Base-by-base conservation (phyloP, 1,140 invertebrate species). In the Bilobella aurantiaca region DNA sequence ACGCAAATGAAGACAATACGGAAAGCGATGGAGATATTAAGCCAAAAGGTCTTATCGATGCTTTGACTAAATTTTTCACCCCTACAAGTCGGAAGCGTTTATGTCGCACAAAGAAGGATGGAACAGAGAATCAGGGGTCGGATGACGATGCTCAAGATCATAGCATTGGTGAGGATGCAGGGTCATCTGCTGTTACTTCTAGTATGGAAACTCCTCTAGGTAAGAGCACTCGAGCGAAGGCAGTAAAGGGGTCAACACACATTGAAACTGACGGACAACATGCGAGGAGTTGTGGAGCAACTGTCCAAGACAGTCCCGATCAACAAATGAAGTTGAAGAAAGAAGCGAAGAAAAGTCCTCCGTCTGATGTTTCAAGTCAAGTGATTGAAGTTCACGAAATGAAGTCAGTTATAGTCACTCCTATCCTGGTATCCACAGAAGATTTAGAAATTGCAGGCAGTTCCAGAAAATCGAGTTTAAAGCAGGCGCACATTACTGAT, bases 21-120 rank as follows among this genome's bases (percentile, higher is more conserved):
- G 70, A 69, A 56, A 62, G 61, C 5, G 69, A 66, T 56, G 42
- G 30, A 29, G 65, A 67, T 56, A 58, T 28, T 30, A 69, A 68
- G 59, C 68, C 71, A 0, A 73, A 73, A 63, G 71, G 71, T n/a
- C 57, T 73, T 5, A 53, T 65, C 28, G 69, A 75, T 64, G 77
- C 76, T 16, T 70, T 79, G 2, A 71, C 73, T 16, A 65, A 71
- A 49, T 79, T 77, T 71, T 79, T 79, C 59, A 79, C 77, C 8
- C 78, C 78, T 8, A 67, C 74, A 2, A 74, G 75, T 46, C 27
- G 1, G 23, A 69, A 65, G 59, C 30, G 34, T 12, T 32, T 25
- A n/a, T 56, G 42, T 37, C 29, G 16, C 30, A 66, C 32, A 60
- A 62, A 64, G 65, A 63, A 64, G 66, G 62, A 60, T 63, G 56